These are phyloP conservation scores for Pimephales promelas DNA, from an alignment of 2,113 vertebrate species.

Conservation along the genomic window DNA sequence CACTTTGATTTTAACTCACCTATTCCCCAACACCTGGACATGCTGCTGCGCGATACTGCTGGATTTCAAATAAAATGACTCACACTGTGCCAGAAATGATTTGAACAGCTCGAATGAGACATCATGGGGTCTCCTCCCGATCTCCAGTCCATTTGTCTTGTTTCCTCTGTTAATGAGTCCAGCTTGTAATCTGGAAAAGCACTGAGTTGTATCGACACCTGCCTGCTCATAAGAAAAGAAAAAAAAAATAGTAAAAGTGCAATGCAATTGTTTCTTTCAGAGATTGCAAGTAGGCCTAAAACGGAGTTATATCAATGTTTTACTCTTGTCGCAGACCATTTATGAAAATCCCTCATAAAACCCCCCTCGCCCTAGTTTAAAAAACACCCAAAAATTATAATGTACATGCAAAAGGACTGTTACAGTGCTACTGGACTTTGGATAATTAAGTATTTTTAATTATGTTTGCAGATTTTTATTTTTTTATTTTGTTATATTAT, in stretches of 20 bases:
- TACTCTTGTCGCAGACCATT: no score
- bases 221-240: not conserved
- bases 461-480: not conserved
- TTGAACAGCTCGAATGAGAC: slow-evolving; percentile 43
- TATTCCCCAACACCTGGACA: slow-evolving; percentile 37
- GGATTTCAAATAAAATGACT: slow-evolving; percentile 39
- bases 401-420: not conserved
- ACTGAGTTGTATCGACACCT: not conserved
- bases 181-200: slow-evolving; percentile 46
- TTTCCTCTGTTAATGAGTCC: slow-evolving; percentile 45
- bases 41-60: slow-evolving; percentile 26
- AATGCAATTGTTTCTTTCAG: slow-evolving; percentile 18
- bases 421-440: not conserved
- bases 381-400: not conserved
- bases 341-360: no score
- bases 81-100: slow-evolving; percentile 50
- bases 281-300: not conserved
- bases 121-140: slow-evolving; percentile 33
- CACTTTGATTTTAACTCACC: slow-evolving; percentile 29
- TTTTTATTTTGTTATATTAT: slow-evolving; percentile 3
- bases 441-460: slow-evolving; percentile 1
- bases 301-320: not conserved
- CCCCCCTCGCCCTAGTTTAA: no score
- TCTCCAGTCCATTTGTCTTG: slow-evolving; percentile 34
- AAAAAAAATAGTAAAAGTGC: not conserved